These are phyloP conservation scores for Lithophane leautieri DNA, from an alignment of 2,888 invertebrate species.

Conservation along the genomic window DNA sequence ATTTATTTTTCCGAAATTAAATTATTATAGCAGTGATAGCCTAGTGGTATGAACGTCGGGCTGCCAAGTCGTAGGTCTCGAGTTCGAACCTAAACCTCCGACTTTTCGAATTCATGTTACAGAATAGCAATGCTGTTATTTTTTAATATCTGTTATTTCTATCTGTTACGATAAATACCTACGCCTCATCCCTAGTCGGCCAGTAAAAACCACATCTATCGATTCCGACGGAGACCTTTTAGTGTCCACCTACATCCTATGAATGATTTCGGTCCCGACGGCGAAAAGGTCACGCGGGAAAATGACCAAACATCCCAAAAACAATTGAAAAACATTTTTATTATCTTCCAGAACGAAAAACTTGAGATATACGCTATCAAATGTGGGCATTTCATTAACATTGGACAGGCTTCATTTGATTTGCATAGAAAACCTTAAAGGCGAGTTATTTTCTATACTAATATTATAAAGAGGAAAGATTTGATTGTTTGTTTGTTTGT, in stretches of 20 bases:
- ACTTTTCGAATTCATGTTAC: background rate
- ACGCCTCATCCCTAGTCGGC: too few relatives aligned
- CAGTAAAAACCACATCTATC: background rate
- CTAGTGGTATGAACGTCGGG: too few relatives aligned
- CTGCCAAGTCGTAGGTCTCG: background rate
- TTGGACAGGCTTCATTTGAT: constrained; percentile 80
- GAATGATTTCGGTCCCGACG: background rate
- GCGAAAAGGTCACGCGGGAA: constrained; percentile 18
- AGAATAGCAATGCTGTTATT: too few relatives aligned
- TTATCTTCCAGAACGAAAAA: constrained; percentile 36
- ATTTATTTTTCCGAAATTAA: too few relatives aligned
- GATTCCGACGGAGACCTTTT: constrained; percentile 10
- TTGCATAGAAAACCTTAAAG: constrained; percentile 71
- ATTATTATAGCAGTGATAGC: too few relatives aligned
- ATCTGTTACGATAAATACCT: too few relatives aligned
- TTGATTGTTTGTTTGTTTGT: too few relatives aligned
- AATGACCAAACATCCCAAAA: constrained; percentile 34
- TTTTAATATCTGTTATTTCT: too few relatives aligned
- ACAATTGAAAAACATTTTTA: constrained; percentile 26
- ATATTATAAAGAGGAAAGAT: too few relatives aligned
- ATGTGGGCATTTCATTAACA: constrained; percentile 62
- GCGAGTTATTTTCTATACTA: too few relatives aligned
- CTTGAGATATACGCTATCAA: constrained; percentile 33
- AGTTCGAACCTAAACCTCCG: background rate
- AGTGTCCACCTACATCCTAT: background rate